Evolutionary conservation across 1,140 invertebrate genomes (phyloP).

Genomic region (Aphelinus certus): DNA sequence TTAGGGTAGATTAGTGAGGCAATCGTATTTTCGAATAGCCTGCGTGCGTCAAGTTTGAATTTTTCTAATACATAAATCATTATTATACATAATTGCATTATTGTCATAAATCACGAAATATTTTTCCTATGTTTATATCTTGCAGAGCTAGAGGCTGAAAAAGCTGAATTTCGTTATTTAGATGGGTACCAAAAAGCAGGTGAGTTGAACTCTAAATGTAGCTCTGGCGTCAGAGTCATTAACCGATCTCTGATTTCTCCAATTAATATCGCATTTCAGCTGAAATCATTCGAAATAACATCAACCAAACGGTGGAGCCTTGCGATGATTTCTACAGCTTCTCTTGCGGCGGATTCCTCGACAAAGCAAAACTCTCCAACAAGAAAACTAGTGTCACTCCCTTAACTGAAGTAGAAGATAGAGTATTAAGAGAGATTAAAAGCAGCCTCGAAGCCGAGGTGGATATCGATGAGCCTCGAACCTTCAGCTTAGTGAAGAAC

Average conservation of each 20-base stretch:
- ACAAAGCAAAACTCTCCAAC: background rate
- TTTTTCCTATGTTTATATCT: background rate
- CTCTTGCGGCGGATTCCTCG: background rate
- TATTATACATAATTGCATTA: no score
- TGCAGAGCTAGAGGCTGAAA: slow-evolving; percentile 37
- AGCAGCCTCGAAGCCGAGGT: background rate
- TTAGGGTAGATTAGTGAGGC: no score
- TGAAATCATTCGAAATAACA: background rate
- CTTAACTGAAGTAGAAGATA: background rate
- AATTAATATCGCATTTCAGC: background rate
- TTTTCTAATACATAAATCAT: no score
- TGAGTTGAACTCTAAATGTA: background rate
- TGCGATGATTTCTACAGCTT: background rate
- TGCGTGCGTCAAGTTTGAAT: no score
- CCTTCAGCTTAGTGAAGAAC: background rate
- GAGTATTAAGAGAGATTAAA: background rate
- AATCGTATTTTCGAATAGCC: no score
- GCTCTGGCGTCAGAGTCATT: no score
- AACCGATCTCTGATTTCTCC: background rate
- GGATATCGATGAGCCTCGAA: background rate
- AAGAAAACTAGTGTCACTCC: background rate
- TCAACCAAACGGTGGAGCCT: background rate
- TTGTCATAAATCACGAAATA: background rate
- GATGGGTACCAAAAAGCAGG: background rate
- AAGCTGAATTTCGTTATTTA: slow-evolving; percentile 3